Evolutionary conservation across 2,113 vertebrate species (phyloP).

Genomic region (Nestor notabilis): DNA sequence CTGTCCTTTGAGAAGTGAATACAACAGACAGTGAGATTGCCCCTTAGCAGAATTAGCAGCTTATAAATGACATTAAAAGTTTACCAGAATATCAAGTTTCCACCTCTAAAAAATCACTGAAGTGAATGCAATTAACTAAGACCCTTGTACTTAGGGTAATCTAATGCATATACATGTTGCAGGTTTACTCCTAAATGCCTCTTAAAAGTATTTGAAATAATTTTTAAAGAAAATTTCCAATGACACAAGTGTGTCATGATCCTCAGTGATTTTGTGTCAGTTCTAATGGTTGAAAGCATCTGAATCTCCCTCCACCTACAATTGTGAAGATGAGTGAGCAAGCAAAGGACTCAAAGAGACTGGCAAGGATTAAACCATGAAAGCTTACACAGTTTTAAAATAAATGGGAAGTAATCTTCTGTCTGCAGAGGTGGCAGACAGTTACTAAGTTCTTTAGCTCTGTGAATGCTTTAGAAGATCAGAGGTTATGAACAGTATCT

Average conservation of each 20-base stretch:
- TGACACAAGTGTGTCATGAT: not conserved
- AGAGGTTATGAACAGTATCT: not conserved
- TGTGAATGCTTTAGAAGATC: not conserved
- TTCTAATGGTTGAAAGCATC: not conserved
- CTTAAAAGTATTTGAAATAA: not conserved
- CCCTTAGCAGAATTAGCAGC: not conserved
- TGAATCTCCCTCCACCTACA: not conserved
- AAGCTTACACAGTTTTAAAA: not conserved
- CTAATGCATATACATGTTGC: not conserved
- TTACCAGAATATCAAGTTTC: not conserved
- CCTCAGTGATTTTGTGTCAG: not conserved
- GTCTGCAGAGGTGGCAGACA: not conserved
- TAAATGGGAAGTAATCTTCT: not conserved
- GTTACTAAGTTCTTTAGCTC: not conserved
- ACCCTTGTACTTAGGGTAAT: not conserved
- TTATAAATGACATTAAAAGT: not conserved
- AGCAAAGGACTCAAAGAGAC: not conserved
- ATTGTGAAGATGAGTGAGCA: accelerated
- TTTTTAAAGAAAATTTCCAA: not conserved
- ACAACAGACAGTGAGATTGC: not conserved
- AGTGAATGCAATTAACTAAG: not conserved
- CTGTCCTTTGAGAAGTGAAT: not conserved
- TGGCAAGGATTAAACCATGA: not conserved
- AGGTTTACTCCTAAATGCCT: not conserved
- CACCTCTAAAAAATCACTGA: not conserved